Conservation (phyloP, 1,140 invertebrate genomes). For the Stegodyphus mimosarum region DNA sequence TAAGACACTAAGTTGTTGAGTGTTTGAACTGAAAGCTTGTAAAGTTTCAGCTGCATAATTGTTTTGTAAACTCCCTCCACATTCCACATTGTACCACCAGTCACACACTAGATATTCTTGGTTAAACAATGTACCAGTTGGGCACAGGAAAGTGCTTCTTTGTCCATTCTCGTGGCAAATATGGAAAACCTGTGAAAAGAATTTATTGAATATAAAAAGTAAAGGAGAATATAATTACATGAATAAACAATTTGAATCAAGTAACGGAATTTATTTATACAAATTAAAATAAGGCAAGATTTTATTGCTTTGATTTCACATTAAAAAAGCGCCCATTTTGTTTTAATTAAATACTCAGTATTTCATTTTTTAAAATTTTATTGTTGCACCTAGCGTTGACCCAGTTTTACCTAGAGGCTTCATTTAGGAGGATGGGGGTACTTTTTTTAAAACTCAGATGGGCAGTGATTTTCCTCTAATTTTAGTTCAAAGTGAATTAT, state of each 20-base stretch:
- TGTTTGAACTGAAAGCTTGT: slow-evolving; percentile 39
- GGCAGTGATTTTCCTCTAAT: too few relatives aligned
- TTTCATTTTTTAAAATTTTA: too few relatives aligned
- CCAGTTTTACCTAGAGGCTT: too few relatives aligned
- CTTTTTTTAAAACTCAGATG: too few relatives aligned
- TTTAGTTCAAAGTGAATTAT: too few relatives aligned
- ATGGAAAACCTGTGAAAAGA: slow-evolving; percentile 80
- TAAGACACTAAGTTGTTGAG: neutral
- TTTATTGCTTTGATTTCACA: neutral
- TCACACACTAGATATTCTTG: slow-evolving; percentile 72
- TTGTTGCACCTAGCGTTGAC: too few relatives aligned
- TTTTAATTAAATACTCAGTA: too few relatives aligned
- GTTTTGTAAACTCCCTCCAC: slow-evolving; percentile 63
- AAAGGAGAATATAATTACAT: neutral
- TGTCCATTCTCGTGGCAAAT: slow-evolving; percentile 72
- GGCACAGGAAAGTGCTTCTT: slow-evolving; percentile 72
- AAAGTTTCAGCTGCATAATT: slow-evolving; percentile 63
- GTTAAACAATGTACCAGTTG: slow-evolving; percentile 70
- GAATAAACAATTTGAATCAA: too few relatives aligned
- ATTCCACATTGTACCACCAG: slow-evolving; percentile 72
- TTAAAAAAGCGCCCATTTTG: too few relatives aligned
- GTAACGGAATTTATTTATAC: neutral
- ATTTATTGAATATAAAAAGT: neutral
- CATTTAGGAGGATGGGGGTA: too few relatives aligned
- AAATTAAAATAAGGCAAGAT: neutral